Conservation (phyloP, 2,797 vertebrate species). For the Neomorphus geoffroyi region DNA sequence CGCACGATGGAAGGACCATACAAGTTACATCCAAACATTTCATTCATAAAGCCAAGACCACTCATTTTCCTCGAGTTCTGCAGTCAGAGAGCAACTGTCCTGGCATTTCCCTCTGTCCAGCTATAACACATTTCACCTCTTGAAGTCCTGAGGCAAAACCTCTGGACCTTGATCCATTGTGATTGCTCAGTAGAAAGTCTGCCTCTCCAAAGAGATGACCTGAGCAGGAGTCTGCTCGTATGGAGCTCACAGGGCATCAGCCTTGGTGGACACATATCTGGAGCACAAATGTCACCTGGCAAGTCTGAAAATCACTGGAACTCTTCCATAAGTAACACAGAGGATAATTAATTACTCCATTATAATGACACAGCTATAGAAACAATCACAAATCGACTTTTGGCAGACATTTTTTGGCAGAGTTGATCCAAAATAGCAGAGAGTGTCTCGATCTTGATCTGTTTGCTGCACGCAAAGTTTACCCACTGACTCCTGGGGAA, state of each 20-base stretch:
- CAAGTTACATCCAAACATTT: neutral
- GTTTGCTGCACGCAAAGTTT: neutral
- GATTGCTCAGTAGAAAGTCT: neutral
- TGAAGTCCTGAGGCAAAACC: neutral
- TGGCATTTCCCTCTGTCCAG: neutral
- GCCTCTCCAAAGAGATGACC: neutral
- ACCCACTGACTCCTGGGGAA: rapidly evolving
- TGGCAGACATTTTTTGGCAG: conserved; percentile 3
- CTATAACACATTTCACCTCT: neutral
- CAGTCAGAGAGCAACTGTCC: neutral
- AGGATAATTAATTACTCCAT: neutral
- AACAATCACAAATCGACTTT: conserved; percentile 12
- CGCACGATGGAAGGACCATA: neutral
- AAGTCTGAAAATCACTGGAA: neutral
- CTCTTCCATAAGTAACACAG: neutral
- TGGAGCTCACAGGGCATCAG: neutral
- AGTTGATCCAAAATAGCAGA: neutral
- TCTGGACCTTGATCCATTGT: neutral
- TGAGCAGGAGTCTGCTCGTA: neutral
- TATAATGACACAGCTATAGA: neutral
- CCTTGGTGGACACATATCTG: neutral
- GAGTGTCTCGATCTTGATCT: neutral
- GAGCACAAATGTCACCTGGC: neutral
- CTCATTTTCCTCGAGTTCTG: neutral
- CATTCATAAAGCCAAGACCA: neutral